Evolutionary conservation across 2,113 vertebrate genomes (phyloP), one percentile per base, ranked within the genome.

Genomic region (Zingel zingel): DNA sequence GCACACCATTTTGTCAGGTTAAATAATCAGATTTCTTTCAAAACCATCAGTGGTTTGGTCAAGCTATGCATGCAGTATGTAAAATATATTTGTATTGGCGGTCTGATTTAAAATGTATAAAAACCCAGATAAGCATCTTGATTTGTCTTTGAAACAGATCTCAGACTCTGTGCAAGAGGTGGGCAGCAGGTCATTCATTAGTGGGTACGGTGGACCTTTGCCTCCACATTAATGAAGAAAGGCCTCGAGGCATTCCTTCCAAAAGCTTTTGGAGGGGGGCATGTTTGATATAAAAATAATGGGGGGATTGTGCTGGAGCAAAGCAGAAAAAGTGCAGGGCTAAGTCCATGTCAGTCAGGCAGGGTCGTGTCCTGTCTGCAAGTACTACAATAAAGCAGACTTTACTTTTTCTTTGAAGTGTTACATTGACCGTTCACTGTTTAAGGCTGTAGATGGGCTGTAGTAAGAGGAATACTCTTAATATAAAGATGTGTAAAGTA

Each of bases 11-110:
- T 84, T 88, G 77, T 90, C 79, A 79, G 54, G 81, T 88, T 85
- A 91, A 93, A 93, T 91, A 92, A 93, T 93, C 92, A 81, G 74
- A 88, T 89, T 45, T 89, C 88, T 86, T 85, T 85, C 72, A 80
- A 75, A 87, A 85, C 85, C 83, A 25, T 82, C 63, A 53, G 89
- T 5, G 89, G 89, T 86, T 71, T 59, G 18, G 27, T 79, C 6
- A 56, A 88, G 74, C 85, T 85, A 50, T 85, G 80, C 83, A 71
- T 78, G 56, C 80, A 65, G 50, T 69, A 70, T 86, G 74, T 88
- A 86, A 86, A 90, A 83, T 81, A 15, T 86, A 90, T 92, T 93
- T 91, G 77, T 16, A 62, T 82, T 93, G 91, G 90, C 91, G 3
- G 73, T 23, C 70, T 47, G 61, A 72, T 87, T 85, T 77, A 36